These are phyloP conservation scores for Ladona fulva DNA, from an alignment of 1,140 invertebrate species.

Conservation along the genomic window DNA sequence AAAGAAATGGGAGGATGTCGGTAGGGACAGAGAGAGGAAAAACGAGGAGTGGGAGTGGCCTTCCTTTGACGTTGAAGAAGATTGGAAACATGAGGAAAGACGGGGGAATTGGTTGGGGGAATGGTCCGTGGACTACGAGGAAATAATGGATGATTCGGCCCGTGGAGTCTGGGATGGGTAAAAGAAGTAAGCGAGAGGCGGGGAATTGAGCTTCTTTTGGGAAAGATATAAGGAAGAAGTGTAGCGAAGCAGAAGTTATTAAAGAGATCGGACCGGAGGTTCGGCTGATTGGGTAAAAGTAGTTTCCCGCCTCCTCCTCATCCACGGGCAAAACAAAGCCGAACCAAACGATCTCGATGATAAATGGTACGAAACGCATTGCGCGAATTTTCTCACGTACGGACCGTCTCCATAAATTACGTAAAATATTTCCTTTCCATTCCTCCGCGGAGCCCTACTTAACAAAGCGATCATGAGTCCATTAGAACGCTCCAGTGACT, in stretches of 20 bases:
- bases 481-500: too few species aligned
- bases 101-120: not conserved
- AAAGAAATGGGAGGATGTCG: too few species aligned
- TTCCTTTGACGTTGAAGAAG: not conserved
- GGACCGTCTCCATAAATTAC: too few species aligned
- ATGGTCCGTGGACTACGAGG: not conserved
- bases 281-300: not conserved
- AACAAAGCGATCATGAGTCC: too few species aligned
- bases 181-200: not conserved
- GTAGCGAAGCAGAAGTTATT: slow-evolving; percentile 9
- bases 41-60: not conserved
- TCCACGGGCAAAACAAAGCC: not conserved
- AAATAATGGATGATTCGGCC: slow-evolving; percentile 5
- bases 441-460: too few species aligned
- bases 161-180: not conserved
- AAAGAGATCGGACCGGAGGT: slow-evolving; percentile 2
- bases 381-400: too few species aligned
- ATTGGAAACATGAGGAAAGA: slow-evolving; percentile 1
- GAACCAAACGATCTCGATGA: too few species aligned
- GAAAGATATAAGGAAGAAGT: not conserved
- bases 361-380: too few species aligned
- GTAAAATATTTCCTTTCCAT: too few species aligned
- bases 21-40: not conserved
- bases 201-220: not conserved
- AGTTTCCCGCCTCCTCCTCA: not conserved